A percentile compares a stretch with the other conserved stretches of the same genome.
phyloP scores from a whole-genome alignment of 2,888 invertebrate species.

The Chrysolina haemoptera region DNA sequence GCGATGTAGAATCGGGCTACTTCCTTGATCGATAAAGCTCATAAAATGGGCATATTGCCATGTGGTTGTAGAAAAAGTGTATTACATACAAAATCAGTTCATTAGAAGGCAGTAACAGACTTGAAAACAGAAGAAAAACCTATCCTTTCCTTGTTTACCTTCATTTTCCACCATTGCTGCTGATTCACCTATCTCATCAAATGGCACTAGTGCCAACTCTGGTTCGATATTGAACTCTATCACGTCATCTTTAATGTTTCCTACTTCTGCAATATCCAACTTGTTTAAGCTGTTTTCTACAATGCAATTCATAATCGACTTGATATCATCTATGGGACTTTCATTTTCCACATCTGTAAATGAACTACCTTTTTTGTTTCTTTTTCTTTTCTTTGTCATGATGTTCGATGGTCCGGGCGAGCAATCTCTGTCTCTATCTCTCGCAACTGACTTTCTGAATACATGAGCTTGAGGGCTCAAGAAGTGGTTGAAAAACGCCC shows the following conservation, averaged over 20 bases:
- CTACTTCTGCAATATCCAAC: constrained; percentile 30
- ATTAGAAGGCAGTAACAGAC: too few relatives aligned
- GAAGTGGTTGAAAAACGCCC: constrained; percentile 51
- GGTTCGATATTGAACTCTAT: constrained; percentile 35
- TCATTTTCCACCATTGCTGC: neutral
- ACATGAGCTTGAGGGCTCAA: constrained; percentile 48
- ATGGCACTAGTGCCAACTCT: neutral
- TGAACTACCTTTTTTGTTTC: constrained; percentile 47
- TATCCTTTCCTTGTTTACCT: neutral
- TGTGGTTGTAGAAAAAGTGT: too few relatives aligned
- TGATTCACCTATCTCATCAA: neutral
- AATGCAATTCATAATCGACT: constrained; percentile 62
- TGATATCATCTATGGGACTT: constrained; percentile 58
- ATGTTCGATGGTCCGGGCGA: constrained; percentile 56
- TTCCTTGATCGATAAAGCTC: too few relatives aligned
- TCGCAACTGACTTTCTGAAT: constrained; percentile 42
- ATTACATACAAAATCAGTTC: too few relatives aligned
- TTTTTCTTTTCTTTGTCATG: constrained; percentile 54
- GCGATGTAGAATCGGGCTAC: too few relatives aligned
- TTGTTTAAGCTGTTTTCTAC: constrained; percentile 41
- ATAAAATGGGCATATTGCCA: too few relatives aligned
- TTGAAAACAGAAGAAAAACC: neutral
- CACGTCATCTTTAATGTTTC: constrained; percentile 34
- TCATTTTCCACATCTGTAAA: constrained; percentile 52
- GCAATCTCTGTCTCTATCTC: constrained; percentile 32